Percentiles rank a stretch among this genome's conserved stretches.
phyloP scores from a whole-genome alignment of 2,113 vertebrate species.

The Platycercus adscitus region DNA sequence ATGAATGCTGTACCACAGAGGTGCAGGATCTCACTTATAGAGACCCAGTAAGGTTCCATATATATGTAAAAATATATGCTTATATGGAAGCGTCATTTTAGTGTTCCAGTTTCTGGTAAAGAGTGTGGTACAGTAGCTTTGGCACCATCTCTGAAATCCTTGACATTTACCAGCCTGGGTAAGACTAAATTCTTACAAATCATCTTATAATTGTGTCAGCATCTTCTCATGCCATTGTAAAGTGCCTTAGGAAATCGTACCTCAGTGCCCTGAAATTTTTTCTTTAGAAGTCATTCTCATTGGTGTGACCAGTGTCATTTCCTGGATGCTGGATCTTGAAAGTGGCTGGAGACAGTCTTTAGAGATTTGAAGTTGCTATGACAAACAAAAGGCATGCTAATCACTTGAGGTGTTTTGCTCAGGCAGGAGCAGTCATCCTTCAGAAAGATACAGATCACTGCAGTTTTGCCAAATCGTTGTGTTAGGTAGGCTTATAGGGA shows the following conservation, averaged over 20 bases:
- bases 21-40: background rate
- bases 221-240: background rate
- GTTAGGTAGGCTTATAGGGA: background rate
- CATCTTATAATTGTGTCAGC: background rate
- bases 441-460: background rate
- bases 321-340: background rate
- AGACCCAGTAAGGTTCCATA: background rate
- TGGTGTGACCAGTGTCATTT: background rate
- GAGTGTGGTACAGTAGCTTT: background rate
- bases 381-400: background rate
- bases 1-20: background rate
- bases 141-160: background rate
- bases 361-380: background rate
- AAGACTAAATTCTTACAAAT: background rate
- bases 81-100: background rate
- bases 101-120: background rate
- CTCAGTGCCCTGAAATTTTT: background rate
- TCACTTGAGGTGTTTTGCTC: constrained; percentile 10
- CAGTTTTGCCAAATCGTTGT: background rate
- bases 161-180: background rate
- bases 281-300: background rate
- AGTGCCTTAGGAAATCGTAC: background rate
- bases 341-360: background rate
- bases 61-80: background rate
- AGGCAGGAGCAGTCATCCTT: constrained; percentile 11